These are phyloP conservation scores for Chaetorhynchus papuensis DNA, from an alignment of 2,113 vertebrate genomes.

Conservation along the genomic window DNA sequence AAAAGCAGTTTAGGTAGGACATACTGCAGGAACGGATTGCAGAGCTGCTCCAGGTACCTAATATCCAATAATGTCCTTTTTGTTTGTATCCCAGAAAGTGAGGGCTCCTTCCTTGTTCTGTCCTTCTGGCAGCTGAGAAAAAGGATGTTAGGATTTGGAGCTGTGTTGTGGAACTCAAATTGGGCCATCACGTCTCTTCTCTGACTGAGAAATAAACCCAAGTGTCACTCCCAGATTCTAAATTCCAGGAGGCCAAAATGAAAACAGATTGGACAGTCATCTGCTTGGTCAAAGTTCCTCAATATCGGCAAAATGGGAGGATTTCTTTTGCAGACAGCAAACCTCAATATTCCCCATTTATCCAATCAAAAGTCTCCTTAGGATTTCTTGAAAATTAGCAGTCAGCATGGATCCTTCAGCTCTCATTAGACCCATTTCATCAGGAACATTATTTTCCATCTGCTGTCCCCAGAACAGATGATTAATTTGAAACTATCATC, in stretches of 20 bases:
- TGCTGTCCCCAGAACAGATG: slow-evolving; percentile 9
- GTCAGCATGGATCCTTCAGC: neutral
- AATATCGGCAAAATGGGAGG: neutral
- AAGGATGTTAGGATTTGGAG: neutral
- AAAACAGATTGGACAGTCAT: neutral
- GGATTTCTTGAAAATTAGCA: neutral
- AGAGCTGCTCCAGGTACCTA: neutral
- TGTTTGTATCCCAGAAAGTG: neutral
- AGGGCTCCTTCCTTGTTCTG: neutral
- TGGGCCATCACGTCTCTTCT: neutral
- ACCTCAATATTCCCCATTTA: neutral
- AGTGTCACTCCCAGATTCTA: neutral
- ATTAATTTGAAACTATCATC: slow-evolving; percentile 22
- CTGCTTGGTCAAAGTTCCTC: neutral
- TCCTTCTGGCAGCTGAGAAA: neutral
- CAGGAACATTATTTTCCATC: slow-evolving; percentile 14
- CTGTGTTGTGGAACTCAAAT: neutral
- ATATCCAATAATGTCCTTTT: neutral
- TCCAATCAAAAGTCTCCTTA: neutral
- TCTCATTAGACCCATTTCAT: slow-evolving; percentile 11
- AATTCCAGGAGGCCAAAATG: neutral
- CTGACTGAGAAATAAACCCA: neutral
- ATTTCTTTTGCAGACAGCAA: neutral
- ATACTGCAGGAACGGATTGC: neutral
- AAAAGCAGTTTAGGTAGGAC: neutral